Evolutionary conservation across 2,888 invertebrate species (phyloP).

Genomic region (Apotomis capreana): DNA sequence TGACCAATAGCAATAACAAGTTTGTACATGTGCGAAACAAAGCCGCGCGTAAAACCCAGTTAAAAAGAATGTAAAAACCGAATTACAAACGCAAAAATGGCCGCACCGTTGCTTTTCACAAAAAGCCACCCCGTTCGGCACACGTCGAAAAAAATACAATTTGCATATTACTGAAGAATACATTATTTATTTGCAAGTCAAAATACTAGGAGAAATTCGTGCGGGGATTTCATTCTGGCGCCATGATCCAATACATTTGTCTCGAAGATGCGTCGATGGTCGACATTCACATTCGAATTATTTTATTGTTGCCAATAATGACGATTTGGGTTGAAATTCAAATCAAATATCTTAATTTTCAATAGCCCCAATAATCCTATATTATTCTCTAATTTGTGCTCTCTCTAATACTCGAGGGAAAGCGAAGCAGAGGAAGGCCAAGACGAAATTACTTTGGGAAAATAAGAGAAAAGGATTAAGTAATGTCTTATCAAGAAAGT

Average conservation of each 20-base stretch:
- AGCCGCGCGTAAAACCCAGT: no score
- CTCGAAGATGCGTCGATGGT: constrained; percentile 4
- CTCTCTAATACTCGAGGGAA: not conserved
- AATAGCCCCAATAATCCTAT: no score
- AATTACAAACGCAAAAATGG: constrained; percentile 4
- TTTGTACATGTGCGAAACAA: no score
- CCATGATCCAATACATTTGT: constrained; percentile 25
- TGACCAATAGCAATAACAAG: no score
- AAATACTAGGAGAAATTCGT: constrained; percentile 20
- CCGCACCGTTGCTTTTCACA: not conserved
- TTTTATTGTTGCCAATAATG: constrained; percentile 11
- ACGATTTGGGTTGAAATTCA: not conserved
- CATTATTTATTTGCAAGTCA: constrained; percentile 33
- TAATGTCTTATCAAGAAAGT: no score
- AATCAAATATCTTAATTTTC: no score
- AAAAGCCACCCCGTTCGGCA: not conserved
- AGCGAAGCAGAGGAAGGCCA: no score
- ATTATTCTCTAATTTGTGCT: no score
- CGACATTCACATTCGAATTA: constrained; percentile 22
- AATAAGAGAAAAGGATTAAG: no score
- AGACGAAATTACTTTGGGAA: no score
- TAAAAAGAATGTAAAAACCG: not conserved
- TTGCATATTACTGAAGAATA: constrained; percentile 22
- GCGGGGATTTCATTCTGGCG: constrained; percentile 10
- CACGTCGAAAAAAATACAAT: constrained; percentile 17